Base-by-base conservation (phyloP, 2,113 vertebrate genomes). In the Miniopterus natalensis region DNA sequence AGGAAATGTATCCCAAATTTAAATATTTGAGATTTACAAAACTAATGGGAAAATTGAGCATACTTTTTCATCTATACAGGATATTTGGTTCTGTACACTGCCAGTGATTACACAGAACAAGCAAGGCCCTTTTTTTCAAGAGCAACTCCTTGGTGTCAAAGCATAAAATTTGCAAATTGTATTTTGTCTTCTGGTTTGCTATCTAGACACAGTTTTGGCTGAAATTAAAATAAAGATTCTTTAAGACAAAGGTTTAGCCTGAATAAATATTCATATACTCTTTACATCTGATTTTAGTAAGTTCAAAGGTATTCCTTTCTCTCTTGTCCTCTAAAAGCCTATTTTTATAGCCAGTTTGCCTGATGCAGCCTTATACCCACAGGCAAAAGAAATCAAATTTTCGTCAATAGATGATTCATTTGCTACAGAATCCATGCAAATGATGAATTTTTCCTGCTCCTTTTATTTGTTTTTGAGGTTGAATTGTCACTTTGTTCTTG, bases 361-460 rank as follows among this genome's bases (percentile, higher is more conserved):
- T 77, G 25, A 36, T 47, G 12, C 25, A 70, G 66, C n/a, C 25
- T 85, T 73, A 27, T 92, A 29, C 14, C 51, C 49, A 81, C 27
- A 71, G 23, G 57, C 63, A 68, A 86, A 84, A 66, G 25, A 79
- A 95, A 85, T 90, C 65, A 94, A 85, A 85, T 66, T 90, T 92
- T 75, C 9, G 14, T 88, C 81, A 57, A 49, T 18, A 79, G 20
- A 84, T 49, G 59, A 87, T 92, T 94, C 17, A 74, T 80, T 91
- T 80, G 27, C 83, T 86, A 42, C 0, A 80, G 45, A 18, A 96
- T 70, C 66, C 8, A 25, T 53, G 15, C 11, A 85, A 65, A 73
- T 81, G n/a, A n/a, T 74, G 57, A 88, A 29, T 55, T 68, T 73
- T 93, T 79, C 86, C 70, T 66, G 42, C 6, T 68, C 21, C 70